Percentiles rank a stretch among this genome's conserved stretches.
Evolutionary conservation across 2,113 vertebrate species (phyloP).

Genomic region (Alaudala cheleensis): DNA sequence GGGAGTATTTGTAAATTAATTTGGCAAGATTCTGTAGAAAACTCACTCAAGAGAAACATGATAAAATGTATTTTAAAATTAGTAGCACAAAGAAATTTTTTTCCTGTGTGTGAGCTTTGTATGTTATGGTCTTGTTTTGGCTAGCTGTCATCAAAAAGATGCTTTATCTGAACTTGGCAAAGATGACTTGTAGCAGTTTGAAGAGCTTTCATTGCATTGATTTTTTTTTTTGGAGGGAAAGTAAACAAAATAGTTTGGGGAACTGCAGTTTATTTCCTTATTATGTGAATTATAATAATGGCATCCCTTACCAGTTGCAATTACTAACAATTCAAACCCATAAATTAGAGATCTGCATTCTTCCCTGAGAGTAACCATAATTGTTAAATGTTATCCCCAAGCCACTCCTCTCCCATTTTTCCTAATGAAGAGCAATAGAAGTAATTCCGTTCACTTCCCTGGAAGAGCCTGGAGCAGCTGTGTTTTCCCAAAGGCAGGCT

Average conservation of each 20-base stretch:
- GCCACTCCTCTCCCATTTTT: background rate
- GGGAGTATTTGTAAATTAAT: background rate
- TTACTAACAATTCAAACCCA: background rate
- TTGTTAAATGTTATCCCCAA: background rate
- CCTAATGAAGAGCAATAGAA: background rate
- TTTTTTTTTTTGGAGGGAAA: background rate
- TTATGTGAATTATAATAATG: background rate
- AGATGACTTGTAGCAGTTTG: background rate
- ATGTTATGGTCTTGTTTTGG: background rate
- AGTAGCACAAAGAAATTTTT: background rate
- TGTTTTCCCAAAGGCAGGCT: background rate
- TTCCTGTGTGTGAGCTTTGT: background rate
- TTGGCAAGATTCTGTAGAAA: background rate
- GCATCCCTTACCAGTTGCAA: background rate
- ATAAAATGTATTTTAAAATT: background rate
- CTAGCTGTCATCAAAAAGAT: background rate
- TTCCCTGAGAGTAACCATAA: background rate
- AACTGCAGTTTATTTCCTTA: background rate
- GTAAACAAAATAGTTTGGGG: background rate
- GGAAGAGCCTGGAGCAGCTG: background rate
- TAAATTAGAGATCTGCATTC: background rate
- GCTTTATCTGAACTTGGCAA: background rate
- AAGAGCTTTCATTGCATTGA: background rate
- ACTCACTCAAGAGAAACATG: background rate
- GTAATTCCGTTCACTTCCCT: background rate